These are phyloP conservation scores for Rhagonycha fulva DNA, from an alignment of 2,888 invertebrate species.

Conservation along the genomic window DNA sequence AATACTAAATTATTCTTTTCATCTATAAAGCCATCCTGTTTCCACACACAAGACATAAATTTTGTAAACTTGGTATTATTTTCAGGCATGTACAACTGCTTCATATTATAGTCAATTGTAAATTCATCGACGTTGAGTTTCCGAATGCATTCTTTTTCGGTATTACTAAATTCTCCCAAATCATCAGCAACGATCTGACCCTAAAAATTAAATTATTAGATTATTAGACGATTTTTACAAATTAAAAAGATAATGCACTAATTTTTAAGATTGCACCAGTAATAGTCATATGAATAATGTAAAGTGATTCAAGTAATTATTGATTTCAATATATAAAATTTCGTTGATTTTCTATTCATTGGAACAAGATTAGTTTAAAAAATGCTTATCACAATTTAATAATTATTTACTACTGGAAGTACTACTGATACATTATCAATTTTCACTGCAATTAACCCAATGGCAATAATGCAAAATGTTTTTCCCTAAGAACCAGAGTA, in stretches of 20 bases:
- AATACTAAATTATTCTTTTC: conserved; percentile 10
- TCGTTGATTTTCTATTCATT: neutral
- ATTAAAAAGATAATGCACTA: neutral
- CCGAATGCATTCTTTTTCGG: conserved; percentile 9
- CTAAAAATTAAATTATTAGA: neutral
- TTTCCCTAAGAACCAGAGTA: no score
- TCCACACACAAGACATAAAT: conserved; percentile 23
- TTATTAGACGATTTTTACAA: neutral
- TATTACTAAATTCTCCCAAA: conserved; percentile 8
- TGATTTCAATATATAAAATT: neutral
- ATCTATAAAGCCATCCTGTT: conserved; percentile 19
- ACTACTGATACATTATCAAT: neutral
- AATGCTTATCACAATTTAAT: neutral
- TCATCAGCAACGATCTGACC: conserved; percentile 1
- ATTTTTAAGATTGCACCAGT: neutral
- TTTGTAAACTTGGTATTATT: conserved; percentile 9
- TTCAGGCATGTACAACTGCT: conserved; percentile 22
- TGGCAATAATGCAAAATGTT: no score
- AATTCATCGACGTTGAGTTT: conserved; percentile 19
- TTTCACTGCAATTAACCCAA: neutral
- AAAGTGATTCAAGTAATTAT: no score
- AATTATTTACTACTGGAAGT: neutral
- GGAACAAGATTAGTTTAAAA: neutral
- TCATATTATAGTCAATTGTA: conserved; percentile 14
- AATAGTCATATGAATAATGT: neutral